phyloP scores from a whole-genome alignment of 2,888 invertebrate species.

The Scaeva pyrastri region DNA sequence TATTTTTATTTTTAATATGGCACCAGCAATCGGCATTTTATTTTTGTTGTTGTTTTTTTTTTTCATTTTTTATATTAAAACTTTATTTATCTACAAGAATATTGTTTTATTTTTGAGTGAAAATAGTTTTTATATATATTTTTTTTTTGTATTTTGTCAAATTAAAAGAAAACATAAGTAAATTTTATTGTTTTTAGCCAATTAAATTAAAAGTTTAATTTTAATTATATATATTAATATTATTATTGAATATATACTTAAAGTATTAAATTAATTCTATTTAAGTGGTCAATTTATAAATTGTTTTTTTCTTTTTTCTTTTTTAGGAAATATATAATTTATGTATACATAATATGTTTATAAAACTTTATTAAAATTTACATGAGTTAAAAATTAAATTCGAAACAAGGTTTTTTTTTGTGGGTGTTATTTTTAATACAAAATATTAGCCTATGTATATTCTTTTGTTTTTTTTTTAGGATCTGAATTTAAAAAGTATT shows the following conservation, averaged over 20 bases:
- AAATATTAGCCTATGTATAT: conserved; percentile 20
- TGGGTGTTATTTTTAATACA: neutral
- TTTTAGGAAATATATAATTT: conserved; percentile 16
- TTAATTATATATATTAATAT: conserved; percentile 12
- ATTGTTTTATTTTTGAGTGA: conserved; percentile 28
- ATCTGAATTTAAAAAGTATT: conserved; percentile 33
- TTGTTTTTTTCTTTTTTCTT: neutral
- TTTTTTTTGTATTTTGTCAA: neutral
- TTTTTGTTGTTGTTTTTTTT: conserved; percentile 38
- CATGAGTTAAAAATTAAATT: conserved; percentile 40
- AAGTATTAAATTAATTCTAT: conserved; percentile 45
- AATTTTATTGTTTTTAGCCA: conserved; percentile 16
- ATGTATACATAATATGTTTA: too few species aligned
- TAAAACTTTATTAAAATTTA: conserved; percentile 18
- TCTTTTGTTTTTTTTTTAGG: neutral
- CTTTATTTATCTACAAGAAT: conserved; percentile 46
- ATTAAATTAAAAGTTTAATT: conserved; percentile 24
- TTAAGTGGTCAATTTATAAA: conserved; percentile 31
- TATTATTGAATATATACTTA: conserved; percentile 24
- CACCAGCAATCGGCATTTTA: conserved; percentile 61
- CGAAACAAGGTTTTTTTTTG: conserved; percentile 33
- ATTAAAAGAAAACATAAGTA: conserved; percentile 1
- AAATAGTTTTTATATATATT: conserved; percentile 15
- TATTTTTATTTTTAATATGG: conserved; percentile 29
- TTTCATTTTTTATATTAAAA: conserved; percentile 53